phyloP scores from a whole-genome alignment of 2,888 invertebrate species.

The Corythucha ciliata region DNA sequence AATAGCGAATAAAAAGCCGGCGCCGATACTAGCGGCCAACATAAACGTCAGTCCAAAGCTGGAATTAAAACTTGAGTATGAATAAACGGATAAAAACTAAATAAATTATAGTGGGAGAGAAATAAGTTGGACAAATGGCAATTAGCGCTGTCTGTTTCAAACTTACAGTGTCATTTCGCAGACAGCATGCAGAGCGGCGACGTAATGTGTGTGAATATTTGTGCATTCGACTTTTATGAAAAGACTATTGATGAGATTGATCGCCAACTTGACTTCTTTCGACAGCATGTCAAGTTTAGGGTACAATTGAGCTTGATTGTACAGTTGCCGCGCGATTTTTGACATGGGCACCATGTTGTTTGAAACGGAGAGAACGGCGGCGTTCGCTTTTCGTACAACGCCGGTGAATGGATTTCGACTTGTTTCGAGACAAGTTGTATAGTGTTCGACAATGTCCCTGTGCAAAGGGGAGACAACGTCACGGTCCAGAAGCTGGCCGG shows the following conservation, averaged over 20 bases:
- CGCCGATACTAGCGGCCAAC: conserved; percentile 73
- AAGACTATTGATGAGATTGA: conserved; percentile 42
- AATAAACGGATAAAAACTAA: background rate
- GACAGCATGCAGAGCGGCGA: conserved; percentile 65
- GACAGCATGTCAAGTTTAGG: conserved; percentile 56
- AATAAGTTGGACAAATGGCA: background rate
- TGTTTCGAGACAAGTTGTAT: conserved; percentile 72
- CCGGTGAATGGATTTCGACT: conserved; percentile 74
- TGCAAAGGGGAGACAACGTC: conserved; percentile 37
- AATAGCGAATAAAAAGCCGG: conserved; percentile 81
- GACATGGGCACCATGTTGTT: conserved; percentile 44
- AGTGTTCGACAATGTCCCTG: conserved; percentile 64
- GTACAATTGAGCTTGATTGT: conserved; percentile 43
- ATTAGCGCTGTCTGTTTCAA: conserved; percentile 3
- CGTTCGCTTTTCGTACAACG: conserved; percentile 48
- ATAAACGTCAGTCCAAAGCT: conserved; percentile 69
- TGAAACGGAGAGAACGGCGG: conserved; percentile 43
- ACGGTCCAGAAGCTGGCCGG: conserved; percentile 60
- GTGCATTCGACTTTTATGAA: conserved; percentile 73
- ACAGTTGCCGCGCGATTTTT: conserved; percentile 46
- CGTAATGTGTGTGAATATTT: conserved; percentile 71
- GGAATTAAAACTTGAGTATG: conserved; percentile 19
- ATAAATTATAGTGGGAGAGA: too few species aligned
- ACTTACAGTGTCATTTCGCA: conserved; percentile 70
- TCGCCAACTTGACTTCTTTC: conserved; percentile 66